Conservation (phyloP, 2,797 vertebrate genomes). For the Gastrophryne carolinensis region DNA sequence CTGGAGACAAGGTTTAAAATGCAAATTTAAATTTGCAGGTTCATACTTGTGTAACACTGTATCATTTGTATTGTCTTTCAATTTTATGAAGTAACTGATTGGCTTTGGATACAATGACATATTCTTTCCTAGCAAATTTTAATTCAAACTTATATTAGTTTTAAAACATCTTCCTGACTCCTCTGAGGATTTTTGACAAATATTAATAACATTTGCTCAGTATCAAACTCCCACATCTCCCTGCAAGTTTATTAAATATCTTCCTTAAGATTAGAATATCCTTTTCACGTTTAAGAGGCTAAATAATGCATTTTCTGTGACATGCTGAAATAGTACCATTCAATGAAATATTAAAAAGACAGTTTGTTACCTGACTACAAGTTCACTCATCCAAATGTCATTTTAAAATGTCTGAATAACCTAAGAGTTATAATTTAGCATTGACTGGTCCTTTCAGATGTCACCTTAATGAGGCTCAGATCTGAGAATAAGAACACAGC, state of each 20-base stretch:
- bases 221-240: neutral
- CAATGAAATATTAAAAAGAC: constrained; percentile 42
- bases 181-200: neutral
- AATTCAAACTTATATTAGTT: neutral
- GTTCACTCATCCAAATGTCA: constrained; percentile 50
- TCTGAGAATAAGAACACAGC: constrained; percentile 52
- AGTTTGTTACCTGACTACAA: constrained; percentile 47
- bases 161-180: neutral
- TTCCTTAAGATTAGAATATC: neutral
- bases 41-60: too few species aligned
- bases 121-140: neutral
- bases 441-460: constrained; percentile 60
- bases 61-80: too few species aligned
- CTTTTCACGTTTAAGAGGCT: neutral
- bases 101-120: neutral
- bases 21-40: too few species aligned
- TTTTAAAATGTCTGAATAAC: constrained; percentile 58
- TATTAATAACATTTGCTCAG: neutral
- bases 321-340: constrained; percentile 32
- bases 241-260: neutral
- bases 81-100: too few species aligned
- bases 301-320: constrained; percentile 16
- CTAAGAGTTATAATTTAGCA: constrained; percentile 51
- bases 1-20: too few species aligned
- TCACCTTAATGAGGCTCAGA: constrained; percentile 64